Percentiles rank a stretch among this genome's conserved stretches.
phyloP scores from a whole-genome alignment of 2,113 vertebrate genomes.

The Pelusios castaneus region DNA sequence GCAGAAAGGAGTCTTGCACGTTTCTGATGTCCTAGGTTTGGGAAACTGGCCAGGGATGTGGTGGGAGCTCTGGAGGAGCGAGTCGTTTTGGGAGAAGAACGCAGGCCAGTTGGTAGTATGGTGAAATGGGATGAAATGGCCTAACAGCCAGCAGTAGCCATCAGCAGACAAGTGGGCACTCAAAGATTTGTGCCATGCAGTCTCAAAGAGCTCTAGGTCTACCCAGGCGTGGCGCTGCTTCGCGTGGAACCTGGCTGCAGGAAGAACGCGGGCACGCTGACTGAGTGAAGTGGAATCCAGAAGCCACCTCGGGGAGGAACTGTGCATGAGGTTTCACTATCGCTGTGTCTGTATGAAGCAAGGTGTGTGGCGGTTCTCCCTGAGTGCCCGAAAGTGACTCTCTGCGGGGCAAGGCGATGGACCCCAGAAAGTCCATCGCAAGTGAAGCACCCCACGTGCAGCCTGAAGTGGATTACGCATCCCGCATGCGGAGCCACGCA shows the following conservation, averaged over 20 bases:
- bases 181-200: not conserved
- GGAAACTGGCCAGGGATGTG: not conserved
- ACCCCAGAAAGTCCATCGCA: not conserved
- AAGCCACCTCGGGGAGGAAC: no score
- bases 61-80: not conserved
- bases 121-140: not conserved
- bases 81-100: not conserved
- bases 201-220: not conserved
- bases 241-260: not conserved
- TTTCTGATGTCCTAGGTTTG: not conserved
- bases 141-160: accelerated
- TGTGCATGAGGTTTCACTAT: not conserved
- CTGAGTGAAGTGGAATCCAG: not conserved
- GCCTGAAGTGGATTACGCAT: no score
- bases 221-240: not conserved
- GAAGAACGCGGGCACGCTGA: not conserved
- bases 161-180: accelerated
- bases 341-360: not conserved
- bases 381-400: not conserved
- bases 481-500: no score
- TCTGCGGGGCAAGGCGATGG: not conserved
- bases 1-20: not conserved
- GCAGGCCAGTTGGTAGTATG: not conserved
- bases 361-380: no score
- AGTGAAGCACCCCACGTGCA: not conserved